These are phyloP conservation scores for sheep (Ovis aries) DNA, from an alignment of 2,113 vertebrate species.

Conservation along the genomic window ARS-UI_Ramb_v3.0 NC_056071.1:60298001-60298500, in stretches of 20 bases:
- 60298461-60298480: neutral
- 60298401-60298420: neutral
- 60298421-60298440: neutral
- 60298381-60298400: neutral
- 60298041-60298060: constrained; percentile 25
- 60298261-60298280: fast-evolving
- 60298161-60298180: neutral
- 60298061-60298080: constrained; percentile 38
- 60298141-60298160: neutral
- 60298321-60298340: neutral
- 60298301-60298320: neutral
- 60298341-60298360: fast-evolving
- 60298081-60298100: constrained; percentile 16
- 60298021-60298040: constrained; percentile 3
- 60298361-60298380: neutral
- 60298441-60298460: neutral
- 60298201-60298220: neutral
- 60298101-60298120: constrained; percentile 10
- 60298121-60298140: neutral
- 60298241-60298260: fast-evolving
- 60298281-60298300: neutral
- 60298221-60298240: neutral
- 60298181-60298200: neutral
- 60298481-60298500: neutral
- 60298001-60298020: neutral